Conservation (phyloP, 2,113 vertebrate species). For the Hylia prasina region DNA sequence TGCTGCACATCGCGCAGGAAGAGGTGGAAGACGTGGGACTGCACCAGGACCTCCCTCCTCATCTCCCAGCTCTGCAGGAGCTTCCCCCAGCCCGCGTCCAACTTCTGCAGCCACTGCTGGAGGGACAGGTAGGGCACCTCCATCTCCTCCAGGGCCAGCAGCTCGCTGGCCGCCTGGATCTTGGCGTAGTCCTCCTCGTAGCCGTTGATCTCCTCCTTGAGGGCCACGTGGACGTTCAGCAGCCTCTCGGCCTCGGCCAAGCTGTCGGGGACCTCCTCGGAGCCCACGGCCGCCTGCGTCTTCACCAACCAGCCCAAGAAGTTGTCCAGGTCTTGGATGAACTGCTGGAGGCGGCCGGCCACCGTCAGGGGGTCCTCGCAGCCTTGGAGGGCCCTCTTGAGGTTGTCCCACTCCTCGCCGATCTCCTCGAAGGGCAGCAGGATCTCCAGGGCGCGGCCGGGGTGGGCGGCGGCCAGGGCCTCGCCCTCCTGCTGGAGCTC, state of each 20-base stretch:
- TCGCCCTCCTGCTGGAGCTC: conserved; percentile 86
- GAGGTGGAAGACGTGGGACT: conserved; percentile 90
- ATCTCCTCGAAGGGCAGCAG: conserved; percentile 87
- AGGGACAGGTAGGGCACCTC: conserved; percentile 84
- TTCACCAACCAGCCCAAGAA: conserved; percentile 93
- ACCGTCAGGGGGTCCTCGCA: conserved; percentile 88
- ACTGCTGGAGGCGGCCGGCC: conserved; percentile 83
- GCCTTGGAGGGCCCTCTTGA: conserved; percentile 82
- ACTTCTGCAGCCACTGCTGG: conserved; percentile 92
- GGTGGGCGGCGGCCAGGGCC: conserved; percentile 78
- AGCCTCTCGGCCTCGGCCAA: conserved; percentile 83
- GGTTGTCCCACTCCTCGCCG: conserved; percentile 86
- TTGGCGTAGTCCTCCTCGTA: conserved; percentile 89
- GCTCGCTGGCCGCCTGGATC: conserved; percentile 88
- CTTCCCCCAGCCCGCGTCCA: conserved; percentile 92
- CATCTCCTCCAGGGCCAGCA: conserved; percentile 82
- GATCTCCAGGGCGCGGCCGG: conserved; percentile 77
- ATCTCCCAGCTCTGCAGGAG: conserved; percentile 90
- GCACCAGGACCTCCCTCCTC: conserved; percentile 83
- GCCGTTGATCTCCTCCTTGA: conserved; percentile 92
- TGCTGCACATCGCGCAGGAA: conserved; percentile 89
- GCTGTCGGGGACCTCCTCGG: conserved; percentile 77
- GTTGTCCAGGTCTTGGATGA: conserved; percentile 88
- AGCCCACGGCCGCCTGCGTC: conserved; percentile 81
- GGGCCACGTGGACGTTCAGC: conserved; percentile 82